Evolutionary conservation across 2,797 vertebrate genomes (phyloP), one percentile per base, ranked within the genome.

Genomic region (Darevskia nairensis): DNA sequence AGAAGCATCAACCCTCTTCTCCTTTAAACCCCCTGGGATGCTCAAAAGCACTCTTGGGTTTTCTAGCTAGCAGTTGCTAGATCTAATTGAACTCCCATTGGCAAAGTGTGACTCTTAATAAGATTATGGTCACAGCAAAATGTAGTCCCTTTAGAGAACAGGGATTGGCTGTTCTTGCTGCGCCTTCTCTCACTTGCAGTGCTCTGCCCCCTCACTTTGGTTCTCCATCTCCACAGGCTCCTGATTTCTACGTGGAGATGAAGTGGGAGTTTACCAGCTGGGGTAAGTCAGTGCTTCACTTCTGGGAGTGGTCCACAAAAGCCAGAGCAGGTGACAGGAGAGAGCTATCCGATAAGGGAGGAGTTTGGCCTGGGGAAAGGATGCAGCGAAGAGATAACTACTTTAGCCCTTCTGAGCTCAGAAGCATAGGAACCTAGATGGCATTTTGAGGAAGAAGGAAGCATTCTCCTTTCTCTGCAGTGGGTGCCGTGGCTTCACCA

Each of bases 181-280:
- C 15, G 8, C 21, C 29, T 79, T 72, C 29, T 79, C 35, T 72
- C 35, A 9, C 71, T n/a, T 84, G 32, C 55, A 35, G 32, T 83
- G 32, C 55, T 68, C 59, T 17, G 69, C 35, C 35, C 35, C 87
- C 84, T 89, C 76, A 89, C 6, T 0, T 41, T 1, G 79, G 46
- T 88, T 89, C 94, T 88, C 85, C 80, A 23, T 91, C 91, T 87
- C 19, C 93, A 96, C 11, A 99, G 98, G 98, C 98, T 0, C 97
- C 96, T 0, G 98, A 99, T 94, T 99, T 99, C 96, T 99, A 99
- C 8, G 98, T 99, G 96, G 98, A 99, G 95, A 99, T 99, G 98
- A 99, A 99, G 92, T 99, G 98, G 98, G 98, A 99, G 95, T 99
- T 99, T 95, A 99, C 98, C 55, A 99, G 98, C 95, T 99, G 97